Percentiles rank a stretch among this genome's conserved stretches.
Evolutionary conservation across 2,797 vertebrate genomes (phyloP).

Genomic region (Leucoraja ocellata): DNA sequence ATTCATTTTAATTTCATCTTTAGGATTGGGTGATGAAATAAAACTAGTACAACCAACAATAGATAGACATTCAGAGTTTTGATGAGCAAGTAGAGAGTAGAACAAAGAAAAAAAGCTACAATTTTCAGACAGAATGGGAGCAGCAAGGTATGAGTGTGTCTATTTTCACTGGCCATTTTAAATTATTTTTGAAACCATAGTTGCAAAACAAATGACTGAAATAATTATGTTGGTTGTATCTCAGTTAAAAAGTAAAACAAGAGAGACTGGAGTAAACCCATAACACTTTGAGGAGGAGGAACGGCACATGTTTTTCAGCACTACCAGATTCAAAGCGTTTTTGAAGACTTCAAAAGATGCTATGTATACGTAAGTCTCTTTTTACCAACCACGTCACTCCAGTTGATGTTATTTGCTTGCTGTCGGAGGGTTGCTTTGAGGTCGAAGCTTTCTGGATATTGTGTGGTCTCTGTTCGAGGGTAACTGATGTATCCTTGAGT

Average conservation of each 20-base stretch:
- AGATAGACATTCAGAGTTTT: background rate
- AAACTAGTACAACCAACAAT: background rate
- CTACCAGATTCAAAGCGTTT: too few relatives aligned
- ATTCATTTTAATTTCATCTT: background rate
- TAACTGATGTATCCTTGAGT: constrained; percentile 98
- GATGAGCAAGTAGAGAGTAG: background rate
- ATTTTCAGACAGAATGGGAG: background rate
- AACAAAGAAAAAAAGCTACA: background rate
- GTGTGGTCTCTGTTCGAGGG: constrained; percentile 94
- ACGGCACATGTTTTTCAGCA: too few relatives aligned
- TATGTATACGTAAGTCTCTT: background rate
- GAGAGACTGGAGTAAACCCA: background rate
- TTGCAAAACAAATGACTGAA: background rate
- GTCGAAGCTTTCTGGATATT: constrained; percentile 93
- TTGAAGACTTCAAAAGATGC: too few relatives aligned
- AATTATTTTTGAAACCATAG: background rate
- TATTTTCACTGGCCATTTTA: background rate
- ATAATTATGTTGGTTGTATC: background rate
- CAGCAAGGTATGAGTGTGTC: too few relatives aligned
- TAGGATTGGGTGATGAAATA: background rate
- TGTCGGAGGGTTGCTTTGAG: constrained; percentile 82
- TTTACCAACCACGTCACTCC: constrained; percentile 77
- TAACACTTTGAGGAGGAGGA: background rate
- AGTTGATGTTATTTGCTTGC: constrained; percentile 76
- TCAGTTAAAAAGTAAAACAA: too few relatives aligned